Conservation (phyloP, 2,113 vertebrate species). For the Myrmecobius fasciatus region DNA sequence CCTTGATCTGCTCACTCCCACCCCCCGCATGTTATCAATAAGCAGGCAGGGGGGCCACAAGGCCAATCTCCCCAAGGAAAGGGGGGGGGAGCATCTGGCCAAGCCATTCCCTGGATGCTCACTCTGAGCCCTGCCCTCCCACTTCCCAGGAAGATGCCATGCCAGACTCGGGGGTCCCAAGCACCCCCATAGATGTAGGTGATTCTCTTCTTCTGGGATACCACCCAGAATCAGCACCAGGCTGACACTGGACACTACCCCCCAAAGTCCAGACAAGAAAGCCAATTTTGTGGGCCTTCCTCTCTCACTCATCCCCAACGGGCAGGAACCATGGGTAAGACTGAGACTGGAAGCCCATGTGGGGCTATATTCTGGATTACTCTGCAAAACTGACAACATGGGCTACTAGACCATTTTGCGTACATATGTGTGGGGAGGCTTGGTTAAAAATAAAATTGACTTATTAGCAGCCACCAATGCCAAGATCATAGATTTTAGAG, state of each 20-base stretch:
- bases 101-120: too few species aligned
- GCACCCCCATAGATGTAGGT: too few species aligned
- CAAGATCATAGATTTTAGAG: background rate
- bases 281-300: background rate
- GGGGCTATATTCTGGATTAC: background rate
- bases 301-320: background rate
- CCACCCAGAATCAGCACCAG: too few species aligned
- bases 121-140: background rate
- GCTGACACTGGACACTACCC: too few species aligned
- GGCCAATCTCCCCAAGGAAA: background rate
- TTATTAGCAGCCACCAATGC: background rate
- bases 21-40: background rate
- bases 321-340: background rate
- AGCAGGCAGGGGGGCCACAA: accelerated
- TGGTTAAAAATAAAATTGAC: background rate
- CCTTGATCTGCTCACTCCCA: background rate
- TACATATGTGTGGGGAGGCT: too few species aligned
- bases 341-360: background rate
- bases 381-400: background rate
- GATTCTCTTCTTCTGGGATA: background rate
- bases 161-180: background rate
- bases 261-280: background rate
- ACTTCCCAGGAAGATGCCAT: background rate
- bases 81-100: background rate
- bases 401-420: background rate